These are phyloP conservation scores for Mormoops blainvillei DNA, from an alignment of 2,113 vertebrate genomes.

Conservation along the genomic window DNA sequence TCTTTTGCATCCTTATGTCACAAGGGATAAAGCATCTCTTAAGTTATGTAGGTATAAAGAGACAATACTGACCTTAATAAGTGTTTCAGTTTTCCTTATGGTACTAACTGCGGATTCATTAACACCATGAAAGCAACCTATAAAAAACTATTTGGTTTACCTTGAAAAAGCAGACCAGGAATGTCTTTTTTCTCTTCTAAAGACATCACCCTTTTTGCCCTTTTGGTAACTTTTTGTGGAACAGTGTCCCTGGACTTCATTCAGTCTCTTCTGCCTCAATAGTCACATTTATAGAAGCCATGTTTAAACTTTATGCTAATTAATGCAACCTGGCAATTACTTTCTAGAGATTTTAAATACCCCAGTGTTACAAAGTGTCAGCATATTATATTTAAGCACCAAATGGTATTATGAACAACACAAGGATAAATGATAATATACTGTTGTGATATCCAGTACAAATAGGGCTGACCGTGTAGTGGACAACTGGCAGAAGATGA, in stretches of 20 bases:
- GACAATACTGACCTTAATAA: neutral
- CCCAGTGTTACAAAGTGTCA: neutral
- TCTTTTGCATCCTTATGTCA: neutral
- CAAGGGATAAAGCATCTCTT: neutral
- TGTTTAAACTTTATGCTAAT: neutral
- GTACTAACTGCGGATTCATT: neutral
- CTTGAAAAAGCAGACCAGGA: neutral
- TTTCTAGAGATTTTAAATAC: constrained; percentile 5
- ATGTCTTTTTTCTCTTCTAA: constrained; percentile 7
- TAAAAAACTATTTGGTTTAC: neutral
- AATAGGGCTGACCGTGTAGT: neutral
- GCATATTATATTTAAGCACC: neutral
- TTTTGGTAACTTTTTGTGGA: neutral
- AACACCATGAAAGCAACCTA: neutral
- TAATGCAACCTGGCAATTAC: neutral
- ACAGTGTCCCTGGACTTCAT: neutral
- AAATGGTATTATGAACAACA: neutral
- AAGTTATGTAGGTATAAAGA: neutral
- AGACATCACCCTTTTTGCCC: neutral
- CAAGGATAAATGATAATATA: constrained; percentile 2
- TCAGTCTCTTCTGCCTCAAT: neutral
- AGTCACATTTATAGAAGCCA: neutral
- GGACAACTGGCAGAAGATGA: neutral
- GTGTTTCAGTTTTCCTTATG: constrained; percentile 10
- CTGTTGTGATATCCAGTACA: neutral